These are phyloP conservation scores for Carabus problematicus DNA, from an alignment of 2,888 invertebrate species.

Conservation along the genomic window DNA sequence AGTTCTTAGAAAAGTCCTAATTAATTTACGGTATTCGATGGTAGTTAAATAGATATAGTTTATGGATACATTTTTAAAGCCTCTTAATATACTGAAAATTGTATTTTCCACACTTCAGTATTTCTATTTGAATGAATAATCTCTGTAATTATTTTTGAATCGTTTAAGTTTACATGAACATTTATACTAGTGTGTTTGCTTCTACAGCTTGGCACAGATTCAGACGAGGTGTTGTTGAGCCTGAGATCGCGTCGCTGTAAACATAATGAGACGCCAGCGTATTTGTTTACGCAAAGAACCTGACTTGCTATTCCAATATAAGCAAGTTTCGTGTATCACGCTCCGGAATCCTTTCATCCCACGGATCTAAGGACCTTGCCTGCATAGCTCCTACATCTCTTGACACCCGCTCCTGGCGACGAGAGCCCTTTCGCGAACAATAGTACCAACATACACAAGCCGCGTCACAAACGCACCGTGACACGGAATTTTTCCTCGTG, in stretches of 20 bases:
- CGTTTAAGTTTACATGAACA: no score
- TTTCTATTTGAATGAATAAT: no score
- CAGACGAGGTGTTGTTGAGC: no score
- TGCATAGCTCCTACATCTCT: slow-evolving; percentile 18
- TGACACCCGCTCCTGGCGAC: slow-evolving; percentile 22
- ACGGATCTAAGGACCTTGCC: background rate
- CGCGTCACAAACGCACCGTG: slow-evolving; percentile 21
- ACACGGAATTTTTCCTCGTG: slow-evolving; percentile 20
- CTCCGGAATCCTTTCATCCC: slow-evolving; percentile 33
- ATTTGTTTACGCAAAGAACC: slow-evolving; percentile 43
- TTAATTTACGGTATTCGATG: no score
- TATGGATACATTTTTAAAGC: no score
- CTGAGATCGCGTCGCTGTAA: background rate
- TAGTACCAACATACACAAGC: slow-evolving; percentile 31
- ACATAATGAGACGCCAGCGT: slow-evolving; percentile 33
- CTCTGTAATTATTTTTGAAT: no score
- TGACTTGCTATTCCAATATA: slow-evolving; percentile 40
- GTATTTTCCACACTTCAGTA: no score
- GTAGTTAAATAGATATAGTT: no score
- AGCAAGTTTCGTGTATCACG: slow-evolving; percentile 42
- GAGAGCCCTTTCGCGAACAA: slow-evolving; percentile 32
- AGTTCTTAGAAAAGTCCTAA: no score
- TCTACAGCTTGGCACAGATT: no score
- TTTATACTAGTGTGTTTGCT: no score
- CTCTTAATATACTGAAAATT: no score